Evolutionary conservation across 2,888 invertebrate species (phyloP), one percentile per base, ranked within the genome.

Genomic region (Ceriagrion tenellum): DNA sequence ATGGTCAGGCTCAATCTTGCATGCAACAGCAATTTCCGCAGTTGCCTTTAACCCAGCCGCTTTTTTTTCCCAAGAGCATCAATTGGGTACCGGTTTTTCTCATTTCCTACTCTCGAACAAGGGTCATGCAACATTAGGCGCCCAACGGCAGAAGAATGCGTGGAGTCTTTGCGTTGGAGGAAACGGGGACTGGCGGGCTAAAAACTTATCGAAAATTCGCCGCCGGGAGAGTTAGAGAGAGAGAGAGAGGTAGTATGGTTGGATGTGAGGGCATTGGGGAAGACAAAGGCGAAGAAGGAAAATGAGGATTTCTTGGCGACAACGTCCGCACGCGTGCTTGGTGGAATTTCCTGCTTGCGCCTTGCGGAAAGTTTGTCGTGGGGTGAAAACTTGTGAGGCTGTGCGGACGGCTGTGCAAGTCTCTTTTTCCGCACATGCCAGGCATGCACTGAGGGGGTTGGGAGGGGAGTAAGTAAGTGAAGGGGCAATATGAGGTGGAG

Each of bases 401-500:
- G 0, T 13, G 23, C 69, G 23, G 20, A 16, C 35, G 16, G 69
- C n/a, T 0, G 35, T 81, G 30, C 30, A 30, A 20, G 30, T 81
- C 35, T 81, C 81, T 81, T 35, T 81, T 81, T 81, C 35, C 30
- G 35, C 81, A 35, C 81, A 81, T 35, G 35, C 81, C 81, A n/a
- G 69, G n/a, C 69, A n/a, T n/a, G 69, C 1, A 16, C 59, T 6
- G 59, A 6, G 26, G n/a, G 1, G 69, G 69, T 6, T 8, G n/a
- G n/a, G 69, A 69, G n/a, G 26, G n/a, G n/a, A 10, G n/a, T 47
- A 47, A 47, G 69, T n/a, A n/a, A 8, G 26, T 69, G 69, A 12
- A 20, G n/a, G n/a, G 69, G n/a, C 69, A n/a, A 91, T 91, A 59
- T 56, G 90, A 91, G 90, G 55, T 20, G 59, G 56, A 13, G 59